phyloP scores from a whole-genome alignment of 37 sponge, comb jelly and placozoan genomes.

The Sycon ciliatum region DNA sequence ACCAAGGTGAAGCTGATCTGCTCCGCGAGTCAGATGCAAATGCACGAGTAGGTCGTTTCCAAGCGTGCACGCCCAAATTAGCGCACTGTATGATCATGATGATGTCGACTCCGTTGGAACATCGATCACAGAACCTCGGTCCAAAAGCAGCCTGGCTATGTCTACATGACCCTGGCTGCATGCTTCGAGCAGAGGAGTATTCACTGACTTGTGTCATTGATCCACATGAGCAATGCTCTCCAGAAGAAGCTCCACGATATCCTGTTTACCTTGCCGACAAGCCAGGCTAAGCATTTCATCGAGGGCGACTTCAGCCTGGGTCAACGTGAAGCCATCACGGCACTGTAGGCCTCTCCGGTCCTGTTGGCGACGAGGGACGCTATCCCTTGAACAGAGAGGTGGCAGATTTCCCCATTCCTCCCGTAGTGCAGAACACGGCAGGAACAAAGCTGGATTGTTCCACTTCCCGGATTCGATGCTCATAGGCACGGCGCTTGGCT shows the following conservation, averaged over 20 bases:
- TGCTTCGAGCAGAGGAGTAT: conserved; percentile 94
- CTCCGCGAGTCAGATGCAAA: conserved; percentile 67
- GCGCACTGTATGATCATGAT: conserved; percentile 86
- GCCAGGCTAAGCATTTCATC: conserved; percentile 98
- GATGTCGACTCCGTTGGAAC: conserved; percentile 88
- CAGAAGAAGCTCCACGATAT: conserved; percentile 91
- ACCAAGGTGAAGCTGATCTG: too few species aligned
- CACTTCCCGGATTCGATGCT: too few species aligned
- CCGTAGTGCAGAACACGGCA: too few species aligned
- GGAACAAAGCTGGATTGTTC: too few species aligned
- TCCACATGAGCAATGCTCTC: conserved; percentile 90
- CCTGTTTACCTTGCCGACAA: conserved; percentile 98
- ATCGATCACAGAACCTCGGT: conserved; percentile 85
- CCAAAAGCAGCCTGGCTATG: conserved; percentile 74
- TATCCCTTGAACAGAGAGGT: too few species aligned
- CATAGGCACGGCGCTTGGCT: too few species aligned
- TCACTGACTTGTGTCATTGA: conserved; percentile 90
- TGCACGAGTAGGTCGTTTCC: conserved; percentile 85
- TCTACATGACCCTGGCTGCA: conserved; percentile 95
- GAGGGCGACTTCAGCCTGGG: conserved; percentile 79
- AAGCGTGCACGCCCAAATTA: conserved; percentile 98
- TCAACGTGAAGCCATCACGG: too few species aligned
- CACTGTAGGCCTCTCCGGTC: too few species aligned
- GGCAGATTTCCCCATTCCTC: too few species aligned
- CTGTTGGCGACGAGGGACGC: too few species aligned